Conservation (phyloP, 2,797 vertebrate genomes). For the Zenarchopterus dispar region DNA sequence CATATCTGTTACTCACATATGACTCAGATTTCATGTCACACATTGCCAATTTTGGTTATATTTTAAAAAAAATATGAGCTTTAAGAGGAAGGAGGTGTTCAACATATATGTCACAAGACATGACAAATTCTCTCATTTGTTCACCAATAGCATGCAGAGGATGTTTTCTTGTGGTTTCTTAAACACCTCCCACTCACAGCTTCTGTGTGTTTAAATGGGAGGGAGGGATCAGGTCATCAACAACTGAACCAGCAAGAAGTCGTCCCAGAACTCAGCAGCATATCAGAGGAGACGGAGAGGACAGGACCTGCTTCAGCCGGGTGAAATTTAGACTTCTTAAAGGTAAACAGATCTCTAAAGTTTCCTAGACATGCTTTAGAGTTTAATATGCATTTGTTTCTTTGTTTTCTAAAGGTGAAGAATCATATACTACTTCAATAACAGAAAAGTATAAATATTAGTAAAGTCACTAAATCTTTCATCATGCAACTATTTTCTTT, state of each 20-base stretch:
- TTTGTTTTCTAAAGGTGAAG: too few relatives aligned
- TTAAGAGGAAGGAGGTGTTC: slow-evolving; percentile 2
- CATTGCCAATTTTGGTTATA: slow-evolving; percentile 52
- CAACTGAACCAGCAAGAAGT: slow-evolving; percentile 9
- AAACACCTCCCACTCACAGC: slow-evolving; percentile 52
- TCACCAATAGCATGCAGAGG: background rate
- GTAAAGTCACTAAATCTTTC: background rate
- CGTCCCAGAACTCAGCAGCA: slow-evolving; percentile 10
- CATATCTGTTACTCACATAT: background rate
- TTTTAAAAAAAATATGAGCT: background rate
- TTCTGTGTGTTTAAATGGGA: slow-evolving; percentile 44
- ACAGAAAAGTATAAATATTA: too few relatives aligned
- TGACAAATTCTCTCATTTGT: slow-evolving; percentile 49
- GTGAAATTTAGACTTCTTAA: slow-evolving; percentile 31
- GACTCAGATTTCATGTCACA: background rate
- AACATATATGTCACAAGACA: slow-evolving; percentile 48
- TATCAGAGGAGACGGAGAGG: slow-evolving; percentile 14
- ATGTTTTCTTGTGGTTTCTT: slow-evolving; percentile 11
- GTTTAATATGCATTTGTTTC: background rate
- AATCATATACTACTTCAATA: too few relatives aligned
- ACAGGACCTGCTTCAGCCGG: background rate
- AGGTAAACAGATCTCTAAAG: slow-evolving; percentile 51
- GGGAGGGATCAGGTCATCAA: slow-evolving; percentile 18
- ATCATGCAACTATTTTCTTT: background rate
- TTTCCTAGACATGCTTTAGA: background rate